phyloP scores from a whole-genome alignment of 2,888 invertebrate species.

The Amphipyra berbera region DNA sequence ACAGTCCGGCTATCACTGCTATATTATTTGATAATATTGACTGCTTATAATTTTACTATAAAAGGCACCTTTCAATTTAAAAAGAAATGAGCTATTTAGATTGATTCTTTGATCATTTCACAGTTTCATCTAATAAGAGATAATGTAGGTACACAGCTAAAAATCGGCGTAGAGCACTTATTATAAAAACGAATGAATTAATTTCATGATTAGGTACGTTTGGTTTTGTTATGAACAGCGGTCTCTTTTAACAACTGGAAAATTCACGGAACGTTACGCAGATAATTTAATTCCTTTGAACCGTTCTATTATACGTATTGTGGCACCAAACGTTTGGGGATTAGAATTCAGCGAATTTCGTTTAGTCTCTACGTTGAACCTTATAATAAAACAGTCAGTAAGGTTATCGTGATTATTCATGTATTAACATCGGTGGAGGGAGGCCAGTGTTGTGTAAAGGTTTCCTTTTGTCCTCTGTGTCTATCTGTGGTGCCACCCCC shows the following conservation, averaged over 20 bases:
- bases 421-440: slow-evolving; percentile 4
- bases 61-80: not conserved
- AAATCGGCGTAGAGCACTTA: slow-evolving; percentile 22
- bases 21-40: no score
- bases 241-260: slow-evolving; percentile 66
- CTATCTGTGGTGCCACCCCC: slow-evolving; percentile 10
- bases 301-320: slow-evolving; percentile 59
- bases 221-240: slow-evolving; percentile 63
- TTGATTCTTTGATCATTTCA: not conserved
- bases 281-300: slow-evolving; percentile 73
- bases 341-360: slow-evolving; percentile 50
- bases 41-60: no score
- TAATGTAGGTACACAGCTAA: slow-evolving; percentile 9
- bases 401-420: slow-evolving; percentile 20
- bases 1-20: no score
- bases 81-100: no score
- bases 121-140: slow-evolving; percentile 7
- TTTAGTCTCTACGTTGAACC: slow-evolving; percentile 32
- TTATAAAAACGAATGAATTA: slow-evolving; percentile 65
- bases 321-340: slow-evolving; percentile 51
- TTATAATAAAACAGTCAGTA: slow-evolving; percentile 19
- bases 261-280: slow-evolving; percentile 71
- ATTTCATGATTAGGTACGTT: slow-evolving; percentile 69
- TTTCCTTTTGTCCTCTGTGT: slow-evolving; percentile 21
- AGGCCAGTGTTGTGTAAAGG: slow-evolving; percentile 6